These are phyloP conservation scores for Mechanitis messenoides DNA, from an alignment of 2,888 invertebrate species.

Conservation along the genomic window DNA sequence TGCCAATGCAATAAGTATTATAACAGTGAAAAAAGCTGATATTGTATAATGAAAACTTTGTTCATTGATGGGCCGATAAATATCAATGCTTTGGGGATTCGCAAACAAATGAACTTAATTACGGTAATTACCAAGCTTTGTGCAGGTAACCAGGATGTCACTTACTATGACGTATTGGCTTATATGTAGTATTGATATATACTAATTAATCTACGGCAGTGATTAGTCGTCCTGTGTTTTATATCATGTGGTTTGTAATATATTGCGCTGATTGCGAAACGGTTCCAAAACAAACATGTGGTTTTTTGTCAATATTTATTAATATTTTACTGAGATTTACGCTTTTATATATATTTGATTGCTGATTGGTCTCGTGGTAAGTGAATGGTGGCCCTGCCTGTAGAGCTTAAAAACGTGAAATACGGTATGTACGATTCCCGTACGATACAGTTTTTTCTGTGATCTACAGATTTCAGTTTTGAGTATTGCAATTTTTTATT, in stretches of 20 bases:
- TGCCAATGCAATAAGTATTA: no score
- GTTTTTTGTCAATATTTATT: not conserved
- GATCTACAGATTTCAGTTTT: no score
- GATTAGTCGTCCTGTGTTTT: slow-evolving; percentile 19
- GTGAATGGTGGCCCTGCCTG: no score
- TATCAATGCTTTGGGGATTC: slow-evolving; percentile 32
- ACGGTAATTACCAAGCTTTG: slow-evolving; percentile 39
- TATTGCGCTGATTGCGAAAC: slow-evolving; percentile 3
- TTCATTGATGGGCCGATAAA: slow-evolving; percentile 27
- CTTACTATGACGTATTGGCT: slow-evolving; percentile 24
- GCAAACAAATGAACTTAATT: slow-evolving; percentile 53
- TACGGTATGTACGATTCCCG: no score
- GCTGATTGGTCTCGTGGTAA: no score
- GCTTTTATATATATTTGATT: no score
- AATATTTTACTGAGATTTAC: no score
- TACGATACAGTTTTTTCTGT: no score
- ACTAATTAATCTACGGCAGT: slow-evolving; percentile 15
- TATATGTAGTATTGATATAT: not conserved
- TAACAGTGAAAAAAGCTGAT: not conserved
- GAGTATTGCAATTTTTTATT: no score
- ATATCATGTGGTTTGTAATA: slow-evolving; percentile 4
- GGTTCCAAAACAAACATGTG: not conserved
- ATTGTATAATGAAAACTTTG: not conserved
- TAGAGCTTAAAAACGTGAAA: no score
- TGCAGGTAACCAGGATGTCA: slow-evolving; percentile 33